phyloP scores from a whole-genome alignment of 2,888 invertebrate species.

The Molorchus minor region DNA sequence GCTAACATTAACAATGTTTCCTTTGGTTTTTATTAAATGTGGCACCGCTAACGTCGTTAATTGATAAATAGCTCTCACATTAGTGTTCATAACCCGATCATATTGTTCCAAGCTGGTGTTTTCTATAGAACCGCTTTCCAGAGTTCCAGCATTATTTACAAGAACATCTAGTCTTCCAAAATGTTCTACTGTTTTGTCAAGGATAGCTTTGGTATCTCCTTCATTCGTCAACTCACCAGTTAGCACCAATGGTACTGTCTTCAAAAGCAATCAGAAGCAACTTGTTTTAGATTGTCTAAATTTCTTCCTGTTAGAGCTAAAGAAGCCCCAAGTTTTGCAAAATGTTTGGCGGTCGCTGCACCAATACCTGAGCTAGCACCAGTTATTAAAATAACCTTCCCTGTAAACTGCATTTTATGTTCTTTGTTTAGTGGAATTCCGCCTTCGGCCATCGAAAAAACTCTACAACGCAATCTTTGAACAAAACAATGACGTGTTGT shows the following conservation, averaged over 20 bases:
- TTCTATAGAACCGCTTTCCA: conserved; percentile 78
- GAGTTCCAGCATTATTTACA: conserved; percentile 85
- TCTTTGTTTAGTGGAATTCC: too few species aligned
- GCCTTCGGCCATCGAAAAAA: too few species aligned
- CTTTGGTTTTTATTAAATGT: conserved; percentile 79
- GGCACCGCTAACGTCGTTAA: conserved; percentile 90
- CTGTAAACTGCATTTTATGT: conserved; percentile 66
- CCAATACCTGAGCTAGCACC: conserved; percentile 91
- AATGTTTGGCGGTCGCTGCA: conserved; percentile 79
- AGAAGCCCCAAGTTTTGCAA: conserved; percentile 78
- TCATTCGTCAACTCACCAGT: conserved; percentile 80
- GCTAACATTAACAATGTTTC: conserved; percentile 93
- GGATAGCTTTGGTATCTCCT: conserved; percentile 74
- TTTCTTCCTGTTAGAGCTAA: conserved; percentile 80
- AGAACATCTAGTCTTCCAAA: conserved; percentile 84
- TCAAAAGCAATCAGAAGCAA: conserved; percentile 67
- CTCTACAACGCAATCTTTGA: too few species aligned
- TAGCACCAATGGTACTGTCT: conserved; percentile 67
- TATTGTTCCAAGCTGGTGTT: conserved; percentile 86
- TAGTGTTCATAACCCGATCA: conserved; percentile 89
- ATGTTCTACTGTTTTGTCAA: conserved; percentile 76
- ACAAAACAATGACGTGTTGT: too few species aligned
- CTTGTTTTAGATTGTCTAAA: conserved; percentile 71
- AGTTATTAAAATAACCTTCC: conserved; percentile 78
- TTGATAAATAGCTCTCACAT: conserved; percentile 84